Conservation (phyloP, 2,797 vertebrate genomes). For the Sebastes nivosus region DNA sequence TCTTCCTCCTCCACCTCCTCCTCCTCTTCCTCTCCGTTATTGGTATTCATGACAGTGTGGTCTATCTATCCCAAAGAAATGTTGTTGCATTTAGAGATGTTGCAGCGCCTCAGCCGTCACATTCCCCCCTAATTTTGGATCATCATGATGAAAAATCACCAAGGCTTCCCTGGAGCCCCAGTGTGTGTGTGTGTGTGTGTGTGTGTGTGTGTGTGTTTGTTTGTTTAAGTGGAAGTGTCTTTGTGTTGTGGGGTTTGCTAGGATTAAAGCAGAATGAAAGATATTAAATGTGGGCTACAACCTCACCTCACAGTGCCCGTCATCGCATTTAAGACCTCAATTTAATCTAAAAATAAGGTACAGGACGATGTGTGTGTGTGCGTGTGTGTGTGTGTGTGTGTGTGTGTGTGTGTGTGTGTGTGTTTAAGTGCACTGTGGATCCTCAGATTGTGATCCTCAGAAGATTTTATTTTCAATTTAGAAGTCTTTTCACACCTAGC, state of each 20-base stretch:
- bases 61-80: conserved; percentile 48
- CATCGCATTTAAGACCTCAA: neutral
- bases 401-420: neutral
- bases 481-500: neutral
- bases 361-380: neutral
- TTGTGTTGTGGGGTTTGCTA: neutral
- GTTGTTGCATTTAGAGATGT: conserved; percentile 46
- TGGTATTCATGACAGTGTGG: conserved; percentile 52
- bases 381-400: neutral
- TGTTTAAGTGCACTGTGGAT: neutral
- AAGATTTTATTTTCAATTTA: neutral
- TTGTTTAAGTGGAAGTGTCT: neutral
- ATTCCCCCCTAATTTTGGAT: conserved; percentile 58
- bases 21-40: conserved; percentile 14
- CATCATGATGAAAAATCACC: conserved; percentile 65
- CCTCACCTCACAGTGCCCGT: neutral
- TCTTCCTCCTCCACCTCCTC: neutral
- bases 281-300: conserved; percentile 14
- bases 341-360: too few species aligned
- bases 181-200: neutral
- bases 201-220: neutral
- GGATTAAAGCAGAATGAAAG: conserved; percentile 5
- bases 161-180: conserved; percentile 1
- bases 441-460: neutral
- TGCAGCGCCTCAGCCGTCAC: conserved; percentile 36